Percentiles rank a stretch among this genome's conserved stretches.
Conservation (phyloP, 2,888 invertebrate genomes). For the Agonopterix subpropinquella region DNA sequence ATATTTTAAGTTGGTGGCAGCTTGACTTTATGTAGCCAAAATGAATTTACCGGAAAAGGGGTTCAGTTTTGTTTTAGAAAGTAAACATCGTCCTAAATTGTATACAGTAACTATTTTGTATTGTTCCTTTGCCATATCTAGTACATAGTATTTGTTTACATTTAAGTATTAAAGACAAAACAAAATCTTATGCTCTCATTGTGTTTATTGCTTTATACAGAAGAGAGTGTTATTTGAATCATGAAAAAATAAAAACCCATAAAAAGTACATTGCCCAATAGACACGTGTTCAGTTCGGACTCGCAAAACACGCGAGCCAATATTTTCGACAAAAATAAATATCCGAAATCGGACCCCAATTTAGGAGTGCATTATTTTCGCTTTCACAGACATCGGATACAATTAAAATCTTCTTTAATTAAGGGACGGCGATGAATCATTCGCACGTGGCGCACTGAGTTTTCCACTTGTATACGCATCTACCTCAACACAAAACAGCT, state of each 20-base stretch:
- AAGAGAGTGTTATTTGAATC: too few relatives aligned
- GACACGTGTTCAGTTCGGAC: not conserved
- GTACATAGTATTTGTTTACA: too few relatives aligned
- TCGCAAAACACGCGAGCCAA: conserved; percentile 56
- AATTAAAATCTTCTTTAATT: conserved; percentile 78
- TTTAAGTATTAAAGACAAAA: too few relatives aligned
- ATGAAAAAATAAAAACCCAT: too few relatives aligned
- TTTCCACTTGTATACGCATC: conserved; percentile 67
- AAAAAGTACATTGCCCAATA: too few relatives aligned
- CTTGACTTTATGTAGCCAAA: conserved; percentile 69
- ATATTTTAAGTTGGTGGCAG: conserved; percentile 73
- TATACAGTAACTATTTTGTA: too few relatives aligned
- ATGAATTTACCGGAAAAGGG: conserved; percentile 65
- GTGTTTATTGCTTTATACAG: too few relatives aligned
- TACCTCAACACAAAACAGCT: conserved; percentile 43
- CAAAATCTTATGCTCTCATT: too few relatives aligned
- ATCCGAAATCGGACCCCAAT: conserved; percentile 67
- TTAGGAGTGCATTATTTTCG: conserved; percentile 75
- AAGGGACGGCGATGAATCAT: conserved; percentile 74
- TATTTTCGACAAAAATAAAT: conserved; percentile 67
- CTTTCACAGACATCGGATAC: conserved; percentile 76
- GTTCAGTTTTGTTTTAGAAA: conserved; percentile 38
- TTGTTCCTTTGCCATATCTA: too few relatives aligned
- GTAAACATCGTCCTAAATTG: too few relatives aligned
- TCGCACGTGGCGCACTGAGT: conserved; percentile 75